A percentile compares a stretch with the other conserved stretches of the same genome.
phyloP scores from a whole-genome alignment of 2,888 invertebrate genomes.

The Apamea crenata region DNA sequence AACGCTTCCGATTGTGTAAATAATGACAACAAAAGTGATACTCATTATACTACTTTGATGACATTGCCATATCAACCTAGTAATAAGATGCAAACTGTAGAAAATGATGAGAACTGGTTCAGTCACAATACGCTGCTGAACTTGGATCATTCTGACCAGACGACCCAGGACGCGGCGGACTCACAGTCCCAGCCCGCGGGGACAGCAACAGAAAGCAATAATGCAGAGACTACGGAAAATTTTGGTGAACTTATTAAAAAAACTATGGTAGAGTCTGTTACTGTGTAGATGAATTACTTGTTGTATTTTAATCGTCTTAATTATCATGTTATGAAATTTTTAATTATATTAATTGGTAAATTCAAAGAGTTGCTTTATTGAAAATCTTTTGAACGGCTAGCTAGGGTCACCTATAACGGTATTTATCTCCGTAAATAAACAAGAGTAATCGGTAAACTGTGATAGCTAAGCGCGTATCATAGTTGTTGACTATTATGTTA shows the following conservation, averaged over 20 bases:
- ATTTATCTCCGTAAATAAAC: conserved; percentile 54
- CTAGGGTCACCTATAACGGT: conserved; percentile 44
- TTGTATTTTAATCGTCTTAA: conserved; percentile 85
- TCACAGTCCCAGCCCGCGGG: conserved; percentile 71
- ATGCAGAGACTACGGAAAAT: conserved; percentile 91
- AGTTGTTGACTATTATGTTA: conserved; percentile 43
- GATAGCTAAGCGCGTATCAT: conserved; percentile 48
- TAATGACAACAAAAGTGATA: conserved; percentile 87
- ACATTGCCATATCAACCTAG: conserved; percentile 91
- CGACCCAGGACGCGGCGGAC: conserved; percentile 81
- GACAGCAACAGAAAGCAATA: conserved; percentile 72
- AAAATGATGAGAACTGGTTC: conserved; percentile 89
- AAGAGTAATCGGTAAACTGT: conserved; percentile 50
- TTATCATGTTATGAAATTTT: conserved; percentile 86
- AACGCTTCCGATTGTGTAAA: conserved; percentile 81
- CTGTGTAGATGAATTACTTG: conserved; percentile 92
- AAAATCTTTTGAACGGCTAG: conserved; percentile 27
- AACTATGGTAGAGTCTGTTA: conserved; percentile 97
- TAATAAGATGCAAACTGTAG: conserved; percentile 92
- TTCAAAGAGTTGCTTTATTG: conserved; percentile 67
- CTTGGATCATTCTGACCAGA: conserved; percentile 83
- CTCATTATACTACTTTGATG: conserved; percentile 92
- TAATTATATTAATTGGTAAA: conserved; percentile 85
- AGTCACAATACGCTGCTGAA: conserved; percentile 85
- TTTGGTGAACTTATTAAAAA: conserved; percentile 98